phyloP scores from a whole-genome alignment of 2,888 invertebrate species.

The Teleiodes luculella region DNA sequence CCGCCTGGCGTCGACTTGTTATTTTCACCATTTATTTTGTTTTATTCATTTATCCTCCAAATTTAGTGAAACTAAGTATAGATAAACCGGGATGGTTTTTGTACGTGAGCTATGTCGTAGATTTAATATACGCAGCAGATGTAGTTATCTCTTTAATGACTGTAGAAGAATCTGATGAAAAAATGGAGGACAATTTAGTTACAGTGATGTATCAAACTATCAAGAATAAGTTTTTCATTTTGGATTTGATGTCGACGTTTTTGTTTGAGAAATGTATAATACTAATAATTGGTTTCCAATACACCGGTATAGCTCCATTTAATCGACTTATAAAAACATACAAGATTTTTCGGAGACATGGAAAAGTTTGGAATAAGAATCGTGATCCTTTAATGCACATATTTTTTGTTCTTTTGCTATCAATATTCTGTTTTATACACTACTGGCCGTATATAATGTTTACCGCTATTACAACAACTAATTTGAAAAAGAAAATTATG shows the following conservation, averaged over 20 bases:
- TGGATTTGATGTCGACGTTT: conserved; percentile 51
- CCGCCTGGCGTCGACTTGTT: conserved; percentile 49
- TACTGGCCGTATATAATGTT: neutral
- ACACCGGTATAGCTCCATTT: conserved; percentile 19
- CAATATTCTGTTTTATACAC: neutral
- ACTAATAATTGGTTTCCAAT: neutral
- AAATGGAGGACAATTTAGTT: neutral
- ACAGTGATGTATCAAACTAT: conserved; percentile 33
- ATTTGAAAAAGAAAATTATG: neutral
- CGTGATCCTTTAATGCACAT: neutral
- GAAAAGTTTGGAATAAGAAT: neutral
- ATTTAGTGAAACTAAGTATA: conserved; percentile 25
- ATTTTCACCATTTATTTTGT: conserved; percentile 42
- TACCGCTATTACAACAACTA: neutral
- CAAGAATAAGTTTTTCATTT: conserved; percentile 44
- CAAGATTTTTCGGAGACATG: conserved; percentile 30
- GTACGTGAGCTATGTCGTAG: conserved; percentile 44
- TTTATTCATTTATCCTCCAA: conserved; percentile 48
- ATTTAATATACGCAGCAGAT: conserved; percentile 48
- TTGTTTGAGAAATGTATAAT: conserved; percentile 44
- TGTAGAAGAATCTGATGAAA: conserved; percentile 23
- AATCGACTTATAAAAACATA: conserved; percentile 46
- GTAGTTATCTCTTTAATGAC: conserved; percentile 52
- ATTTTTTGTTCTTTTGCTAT: neutral
- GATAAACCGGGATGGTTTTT: conserved; percentile 38